These are phyloP conservation scores for Pseudomyrmex sp. DNA, from an alignment of 1,140 invertebrate genomes.

Conservation along the genomic window DNA sequence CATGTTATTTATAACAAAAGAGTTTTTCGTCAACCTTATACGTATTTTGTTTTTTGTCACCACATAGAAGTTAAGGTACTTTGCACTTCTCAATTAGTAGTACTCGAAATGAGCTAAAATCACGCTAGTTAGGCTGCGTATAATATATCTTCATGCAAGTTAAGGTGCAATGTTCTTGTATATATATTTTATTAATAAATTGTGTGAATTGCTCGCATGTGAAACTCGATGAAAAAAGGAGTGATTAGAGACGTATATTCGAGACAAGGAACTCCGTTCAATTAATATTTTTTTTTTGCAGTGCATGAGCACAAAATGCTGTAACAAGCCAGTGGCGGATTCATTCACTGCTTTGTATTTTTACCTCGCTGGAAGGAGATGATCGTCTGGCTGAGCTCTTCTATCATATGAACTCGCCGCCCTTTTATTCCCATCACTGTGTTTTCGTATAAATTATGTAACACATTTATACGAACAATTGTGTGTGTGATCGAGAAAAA, in stretches of 20 bases:
- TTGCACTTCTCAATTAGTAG: slow-evolving; percentile 27
- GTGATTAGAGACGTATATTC: slow-evolving; percentile 4
- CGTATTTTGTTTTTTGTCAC: background rate
- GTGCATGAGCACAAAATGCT: slow-evolving; percentile 76
- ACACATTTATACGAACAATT: slow-evolving; percentile 23
- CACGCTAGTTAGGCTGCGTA: slow-evolving; percentile 20
- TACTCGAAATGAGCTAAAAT: background rate
- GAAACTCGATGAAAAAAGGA: slow-evolving; percentile 1
- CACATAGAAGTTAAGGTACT: slow-evolving; percentile 17
- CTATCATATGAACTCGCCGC: slow-evolving; percentile 98
- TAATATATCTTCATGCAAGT: slow-evolving; percentile 32
- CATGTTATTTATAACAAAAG: too few relatives aligned
- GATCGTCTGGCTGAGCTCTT: slow-evolving; percentile 98
- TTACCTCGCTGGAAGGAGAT: slow-evolving; percentile 99
- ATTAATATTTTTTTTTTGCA: slow-evolving; percentile 61
- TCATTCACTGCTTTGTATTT: slow-evolving; percentile 69
- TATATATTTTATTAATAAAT: background rate
- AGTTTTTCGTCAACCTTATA: background rate
- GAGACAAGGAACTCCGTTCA: background rate
- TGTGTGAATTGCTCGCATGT: background rate
- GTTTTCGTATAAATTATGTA: slow-evolving; percentile 82
- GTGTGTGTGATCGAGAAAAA: slow-evolving; percentile 6
- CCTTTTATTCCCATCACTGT: slow-evolving; percentile 99
- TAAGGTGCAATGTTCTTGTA: slow-evolving; percentile 8
- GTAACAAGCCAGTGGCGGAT: slow-evolving; percentile 79